phyloP scores from a whole-genome alignment of 1,140 invertebrate species.

The Tetramorium parvispinum region DNA sequence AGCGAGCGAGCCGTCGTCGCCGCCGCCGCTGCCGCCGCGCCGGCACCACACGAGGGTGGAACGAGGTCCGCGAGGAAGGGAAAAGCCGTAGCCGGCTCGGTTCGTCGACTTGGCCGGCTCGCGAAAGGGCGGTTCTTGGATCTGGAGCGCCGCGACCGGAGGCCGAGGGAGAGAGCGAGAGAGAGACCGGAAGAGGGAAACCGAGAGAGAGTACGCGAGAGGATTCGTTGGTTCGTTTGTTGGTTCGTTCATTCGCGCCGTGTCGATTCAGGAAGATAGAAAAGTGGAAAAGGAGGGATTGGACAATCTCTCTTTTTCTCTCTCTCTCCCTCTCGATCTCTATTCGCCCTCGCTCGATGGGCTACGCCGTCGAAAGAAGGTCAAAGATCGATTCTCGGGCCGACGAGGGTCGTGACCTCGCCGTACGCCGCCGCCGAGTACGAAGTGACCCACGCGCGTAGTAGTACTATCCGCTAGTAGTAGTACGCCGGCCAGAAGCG shows the following conservation, averaged over 20 bases:
- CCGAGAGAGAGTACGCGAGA: conserved; percentile 1
- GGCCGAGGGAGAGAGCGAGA: conserved; percentile 60
- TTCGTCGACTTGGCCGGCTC: conserved; percentile 51
- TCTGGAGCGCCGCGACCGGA: conserved; percentile 29
- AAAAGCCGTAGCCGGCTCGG: conserved; percentile 10
- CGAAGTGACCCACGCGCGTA: conserved; percentile 62
- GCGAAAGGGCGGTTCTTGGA: conserved; percentile 54
- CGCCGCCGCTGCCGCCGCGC: background rate
- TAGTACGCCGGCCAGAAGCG: conserved; percentile 43
- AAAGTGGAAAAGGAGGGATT: conserved; percentile 28
- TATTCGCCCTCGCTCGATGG: conserved; percentile 67
- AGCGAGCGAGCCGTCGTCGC: background rate
- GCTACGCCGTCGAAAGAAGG: conserved; percentile 74
- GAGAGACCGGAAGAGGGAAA: conserved; percentile 14
- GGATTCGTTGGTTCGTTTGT: conserved; percentile 17
- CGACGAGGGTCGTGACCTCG: conserved; percentile 74
- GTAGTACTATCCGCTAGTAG: conserved; percentile 52
- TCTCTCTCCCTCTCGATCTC: conserved; percentile 74
- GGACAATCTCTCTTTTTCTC: conserved; percentile 61
- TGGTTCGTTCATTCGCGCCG: conserved; percentile 11
- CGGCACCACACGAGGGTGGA: conserved; percentile 42
- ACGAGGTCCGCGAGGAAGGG: conserved; percentile 24
- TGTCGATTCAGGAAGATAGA: conserved; percentile 2
- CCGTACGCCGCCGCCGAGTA: conserved; percentile 63
- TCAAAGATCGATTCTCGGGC: conserved; percentile 79